These are phyloP conservation scores for Grus americana DNA, from an alignment of 2,113 vertebrate species.

Conservation along the genomic window DNA sequence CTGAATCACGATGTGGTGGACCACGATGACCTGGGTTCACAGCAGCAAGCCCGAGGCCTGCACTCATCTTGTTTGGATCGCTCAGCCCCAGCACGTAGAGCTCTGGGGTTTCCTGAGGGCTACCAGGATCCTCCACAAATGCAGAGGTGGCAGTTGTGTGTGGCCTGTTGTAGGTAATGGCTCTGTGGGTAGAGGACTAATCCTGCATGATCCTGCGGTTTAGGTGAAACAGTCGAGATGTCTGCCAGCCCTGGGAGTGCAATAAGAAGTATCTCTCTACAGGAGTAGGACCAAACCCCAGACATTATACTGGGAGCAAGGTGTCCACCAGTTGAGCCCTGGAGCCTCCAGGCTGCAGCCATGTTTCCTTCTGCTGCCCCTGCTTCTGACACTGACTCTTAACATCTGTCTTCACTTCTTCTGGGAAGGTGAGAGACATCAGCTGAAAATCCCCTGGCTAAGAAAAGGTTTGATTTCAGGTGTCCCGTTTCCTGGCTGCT, in stretches of 20 bases:
- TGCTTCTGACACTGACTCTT: background rate
- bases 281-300: background rate
- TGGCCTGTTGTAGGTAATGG: background rate
- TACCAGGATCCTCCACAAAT: background rate
- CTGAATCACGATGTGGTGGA: background rate
- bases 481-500: background rate
- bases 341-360: background rate
- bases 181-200: background rate
- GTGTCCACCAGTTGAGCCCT: background rate
- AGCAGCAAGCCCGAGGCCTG: background rate
- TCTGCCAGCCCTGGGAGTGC: background rate
- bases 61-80: rapidly evolving
- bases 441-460: background rate
- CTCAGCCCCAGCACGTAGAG: background rate
- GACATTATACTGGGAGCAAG: background rate
- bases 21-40: background rate
- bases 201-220: background rate
- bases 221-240: background rate
- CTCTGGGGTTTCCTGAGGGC: background rate
- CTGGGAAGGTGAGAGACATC: background rate
- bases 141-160: background rate
- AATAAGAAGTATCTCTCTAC: background rate
- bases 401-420: background rate
- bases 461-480: background rate
- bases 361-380: background rate